Percentiles rank a stretch among this genome's conserved stretches.
phyloP scores from a whole-genome alignment of 2,113 vertebrate genomes.

The Brevimyrus niger region DNA sequence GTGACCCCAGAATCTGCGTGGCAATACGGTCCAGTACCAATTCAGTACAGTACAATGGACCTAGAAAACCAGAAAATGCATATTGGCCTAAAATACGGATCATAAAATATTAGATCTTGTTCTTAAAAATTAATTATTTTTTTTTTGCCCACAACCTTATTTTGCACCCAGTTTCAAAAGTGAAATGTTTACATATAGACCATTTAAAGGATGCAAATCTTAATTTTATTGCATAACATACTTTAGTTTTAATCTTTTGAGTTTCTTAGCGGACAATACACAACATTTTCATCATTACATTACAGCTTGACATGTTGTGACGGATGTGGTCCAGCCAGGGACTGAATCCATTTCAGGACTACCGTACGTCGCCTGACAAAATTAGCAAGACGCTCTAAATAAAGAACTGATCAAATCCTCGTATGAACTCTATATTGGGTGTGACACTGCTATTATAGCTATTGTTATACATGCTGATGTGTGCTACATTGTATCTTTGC shows the following conservation, averaged over 20 bases:
- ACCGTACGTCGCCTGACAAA: background rate
- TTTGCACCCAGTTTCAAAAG: background rate
- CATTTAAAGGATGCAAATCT: background rate
- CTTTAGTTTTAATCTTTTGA: background rate
- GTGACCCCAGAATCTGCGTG: background rate
- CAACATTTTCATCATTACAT: background rate
- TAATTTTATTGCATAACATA: background rate
- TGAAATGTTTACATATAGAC: background rate
- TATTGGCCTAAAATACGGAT: background rate
- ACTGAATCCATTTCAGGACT: background rate
- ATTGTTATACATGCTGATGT: background rate
- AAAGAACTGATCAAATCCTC: background rate
- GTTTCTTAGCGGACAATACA: background rate
- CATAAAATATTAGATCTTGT: background rate
- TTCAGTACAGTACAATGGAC: background rate
- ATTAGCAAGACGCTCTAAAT: background rate
- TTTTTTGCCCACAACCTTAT: background rate
- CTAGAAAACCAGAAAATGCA: background rate
- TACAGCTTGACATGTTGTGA: background rate
- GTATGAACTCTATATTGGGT: background rate
- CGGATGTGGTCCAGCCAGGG: background rate
- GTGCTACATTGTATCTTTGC: background rate
- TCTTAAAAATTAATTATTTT: background rate
- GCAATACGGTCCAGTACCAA: background rate
- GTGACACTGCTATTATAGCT: background rate